Evolutionary conservation across 1,140 invertebrate genomes (phyloP), one percentile per base, ranked within the genome.

Genomic region (Drosophila willistoni): DNA sequence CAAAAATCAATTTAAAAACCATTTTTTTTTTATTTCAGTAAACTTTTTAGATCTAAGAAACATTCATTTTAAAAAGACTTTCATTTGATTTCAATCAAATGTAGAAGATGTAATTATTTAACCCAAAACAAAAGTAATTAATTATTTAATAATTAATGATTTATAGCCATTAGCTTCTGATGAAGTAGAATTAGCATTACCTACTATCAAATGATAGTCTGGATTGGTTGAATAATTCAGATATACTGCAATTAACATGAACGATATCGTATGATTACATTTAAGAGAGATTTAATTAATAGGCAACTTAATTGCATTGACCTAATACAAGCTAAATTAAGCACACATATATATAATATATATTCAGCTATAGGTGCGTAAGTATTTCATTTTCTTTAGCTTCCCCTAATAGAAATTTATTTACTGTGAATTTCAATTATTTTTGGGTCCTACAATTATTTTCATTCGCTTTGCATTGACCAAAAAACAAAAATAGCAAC

Each of bases 351-450:
- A 51, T 22, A 51, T 12, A 22, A 17, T 47, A 19, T 51, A 51
- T 47, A 17, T 47, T 17, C 14, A 47, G 14, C 14, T 47, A 47
- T 47, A 47, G 14, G 14, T 47, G 44, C 17, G 2, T 51, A 51
- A 1, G 17, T 51, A 51, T 12, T 22, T 51, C 17, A 19, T 22
- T 51, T 47, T 22, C 44, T 51, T 51, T 51, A 17, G 17, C 14
- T 12, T 22, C 10, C 17, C 17, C 44, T 29, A 51, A 51, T 51
- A 22, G 17, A 51, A 51, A 22, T 51, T 22, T 47, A 47, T 47
- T 47, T 51, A 51, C 44, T 51, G 44, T 51, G 44, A 51, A 51
- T 51, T 51, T 51, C 44, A 51, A 51, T 51, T 51, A 51, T 51
- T 51, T 51, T 51, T 51, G 34, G 44, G 44, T 51, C 44, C 44